phyloP scores from a whole-genome alignment of 2,113 vertebrate species.

The Eleginops maclovinus region DNA sequence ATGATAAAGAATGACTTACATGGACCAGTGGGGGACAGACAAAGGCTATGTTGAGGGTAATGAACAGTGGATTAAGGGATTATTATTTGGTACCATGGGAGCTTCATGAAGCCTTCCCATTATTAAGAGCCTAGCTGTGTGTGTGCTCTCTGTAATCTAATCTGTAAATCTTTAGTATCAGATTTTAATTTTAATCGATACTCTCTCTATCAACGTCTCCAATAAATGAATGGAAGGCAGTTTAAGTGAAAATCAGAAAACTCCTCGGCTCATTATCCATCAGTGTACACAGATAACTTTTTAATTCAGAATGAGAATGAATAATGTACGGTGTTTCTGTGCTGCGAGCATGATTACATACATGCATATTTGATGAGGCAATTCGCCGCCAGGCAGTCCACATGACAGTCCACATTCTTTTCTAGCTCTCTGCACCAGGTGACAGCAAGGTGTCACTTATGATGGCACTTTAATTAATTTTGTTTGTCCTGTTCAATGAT shows the following conservation, averaged over 20 bases:
- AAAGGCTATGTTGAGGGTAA: constrained; percentile 64
- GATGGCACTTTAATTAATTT: constrained; percentile 87
- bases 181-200: constrained; percentile 17
- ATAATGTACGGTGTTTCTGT: constrained; percentile 38
- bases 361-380: constrained; percentile 64
- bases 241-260: constrained; percentile 2
- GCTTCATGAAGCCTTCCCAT: constrained; percentile 40
- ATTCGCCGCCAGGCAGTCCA: constrained; percentile 34
- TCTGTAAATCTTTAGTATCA: constrained; percentile 25
- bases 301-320: constrained; percentile 34
- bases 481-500: constrained; percentile 86
- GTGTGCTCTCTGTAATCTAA: constrained; percentile 4
- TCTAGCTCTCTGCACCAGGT: constrained; percentile 82
- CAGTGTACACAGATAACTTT: constrained; percentile 10
- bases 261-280: not conserved
- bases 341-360: constrained; percentile 45
- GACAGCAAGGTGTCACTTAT: constrained; percentile 83
- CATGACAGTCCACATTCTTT: constrained; percentile 76
- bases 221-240: not conserved
- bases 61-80: constrained; percentile 68
- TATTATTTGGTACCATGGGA: constrained; percentile 59
- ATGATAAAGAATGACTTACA: constrained; percentile 60
- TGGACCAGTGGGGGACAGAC: constrained; percentile 57
- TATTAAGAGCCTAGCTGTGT: constrained; percentile 29
- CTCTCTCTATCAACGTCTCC: constrained; percentile 2